Evolutionary conservation across 2,888 invertebrate species (phyloP).

Genomic region (Drosophila hawaiiensis): DNA sequence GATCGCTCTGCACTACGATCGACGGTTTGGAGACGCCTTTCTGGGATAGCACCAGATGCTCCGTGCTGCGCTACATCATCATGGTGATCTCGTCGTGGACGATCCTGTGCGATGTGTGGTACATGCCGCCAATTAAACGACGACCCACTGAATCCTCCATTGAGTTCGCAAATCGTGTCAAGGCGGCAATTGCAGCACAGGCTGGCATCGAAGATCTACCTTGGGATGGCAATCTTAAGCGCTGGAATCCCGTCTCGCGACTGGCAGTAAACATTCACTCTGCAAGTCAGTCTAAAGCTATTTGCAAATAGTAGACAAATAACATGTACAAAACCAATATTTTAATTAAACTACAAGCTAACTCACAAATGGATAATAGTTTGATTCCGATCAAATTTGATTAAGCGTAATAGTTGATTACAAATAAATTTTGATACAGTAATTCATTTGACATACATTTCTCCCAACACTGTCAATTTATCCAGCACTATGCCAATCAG

Average conservation of each 20-base stretch:
- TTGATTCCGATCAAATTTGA: not conserved
- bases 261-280: constrained; percentile 27
- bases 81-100: constrained; percentile 63
- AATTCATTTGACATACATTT: not conserved
- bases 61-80: constrained; percentile 63
- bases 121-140: constrained; percentile 52
- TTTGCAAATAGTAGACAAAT: not conserved
- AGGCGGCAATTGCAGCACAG: constrained; percentile 54
- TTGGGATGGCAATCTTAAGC: constrained; percentile 72
- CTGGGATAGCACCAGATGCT: constrained; percentile 65
- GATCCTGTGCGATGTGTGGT: constrained; percentile 65
- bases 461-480: not conserved
- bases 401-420: not conserved
- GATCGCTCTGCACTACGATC: constrained; percentile 94
- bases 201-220: constrained; percentile 53
- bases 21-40: constrained; percentile 69
- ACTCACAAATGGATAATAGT: not conserved
- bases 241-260: constrained; percentile 50
- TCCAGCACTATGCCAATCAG: too few species aligned
- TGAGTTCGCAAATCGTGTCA: constrained; percentile 61
- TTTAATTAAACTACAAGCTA: not conserved
- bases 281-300: not conserved
- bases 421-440: not conserved
- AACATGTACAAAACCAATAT: not conserved
- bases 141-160: constrained; percentile 34